phyloP scores from a whole-genome alignment of 2,113 vertebrate species.

The Paratilapia polleni region DNA sequence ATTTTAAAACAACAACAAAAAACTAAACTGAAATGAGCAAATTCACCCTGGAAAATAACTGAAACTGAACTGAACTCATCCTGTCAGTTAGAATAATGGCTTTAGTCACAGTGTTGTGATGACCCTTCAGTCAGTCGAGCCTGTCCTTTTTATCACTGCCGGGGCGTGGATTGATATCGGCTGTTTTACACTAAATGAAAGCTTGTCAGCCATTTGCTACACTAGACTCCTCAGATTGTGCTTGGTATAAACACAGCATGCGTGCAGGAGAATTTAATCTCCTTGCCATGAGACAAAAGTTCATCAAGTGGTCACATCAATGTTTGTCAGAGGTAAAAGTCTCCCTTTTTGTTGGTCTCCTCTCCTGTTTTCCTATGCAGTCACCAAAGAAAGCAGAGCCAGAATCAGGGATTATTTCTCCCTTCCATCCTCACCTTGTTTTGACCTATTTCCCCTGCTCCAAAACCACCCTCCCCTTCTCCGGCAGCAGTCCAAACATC shows the following conservation, averaged over 20 bases:
- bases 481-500: slow-evolving; percentile 4
- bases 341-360: neutral
- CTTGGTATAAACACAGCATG: slow-evolving; percentile 4
- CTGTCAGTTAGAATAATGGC: neutral
- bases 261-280: neutral
- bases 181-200: neutral
- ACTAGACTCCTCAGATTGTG: slow-evolving; percentile 4
- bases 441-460: slow-evolving; percentile 41
- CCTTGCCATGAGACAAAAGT: neutral
- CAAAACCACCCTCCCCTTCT: neutral
- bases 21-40: too few species aligned
- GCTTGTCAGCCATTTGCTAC: neutral
- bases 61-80: too few species aligned
- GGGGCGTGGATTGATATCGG: neutral
- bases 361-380: slow-evolving; percentile 8
- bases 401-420: neutral
- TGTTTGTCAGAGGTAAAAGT: neutral
- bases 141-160: neutral
- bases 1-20: too few species aligned
- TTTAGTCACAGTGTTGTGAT: neutral
- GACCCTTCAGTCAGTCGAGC: neutral
- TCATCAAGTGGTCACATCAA: slow-evolving; percentile 8
- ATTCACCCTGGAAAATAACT: too few species aligned
- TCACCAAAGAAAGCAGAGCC: neutral
- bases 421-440: slow-evolving; percentile 30